Evolutionary conservation across 2,888 invertebrate genomes (phyloP).

Genomic region (Hypomecis punctinalis): DNA sequence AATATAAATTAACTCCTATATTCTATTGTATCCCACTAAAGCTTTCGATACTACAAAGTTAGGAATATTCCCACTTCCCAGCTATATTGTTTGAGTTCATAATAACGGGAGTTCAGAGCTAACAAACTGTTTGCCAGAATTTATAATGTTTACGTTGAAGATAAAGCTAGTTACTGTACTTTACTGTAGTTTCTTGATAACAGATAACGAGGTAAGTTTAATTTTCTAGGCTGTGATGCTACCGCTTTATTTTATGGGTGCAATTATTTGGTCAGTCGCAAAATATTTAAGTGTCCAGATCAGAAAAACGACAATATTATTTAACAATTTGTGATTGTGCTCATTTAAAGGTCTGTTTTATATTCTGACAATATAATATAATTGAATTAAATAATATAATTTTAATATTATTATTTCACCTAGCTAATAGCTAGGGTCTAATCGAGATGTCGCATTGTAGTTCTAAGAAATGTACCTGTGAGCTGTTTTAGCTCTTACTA

Average conservation of each 20-base stretch:
- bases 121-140: constrained; percentile 26
- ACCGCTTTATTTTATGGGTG: constrained; percentile 1
- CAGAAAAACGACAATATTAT: too few species aligned
- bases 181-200: background rate
- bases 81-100: constrained; percentile 14
- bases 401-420: too few species aligned
- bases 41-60: constrained; percentile 7
- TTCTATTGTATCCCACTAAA: background rate
- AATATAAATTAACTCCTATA: background rate
- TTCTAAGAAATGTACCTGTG: too few species aligned
- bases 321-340: too few species aligned
- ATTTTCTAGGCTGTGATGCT: constrained; percentile 4
- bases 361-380: too few species aligned
- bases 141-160: constrained; percentile 18
- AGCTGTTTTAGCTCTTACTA: too few species aligned
- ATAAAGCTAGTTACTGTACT: constrained; percentile 16
- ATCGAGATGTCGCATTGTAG: too few species aligned
- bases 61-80: background rate
- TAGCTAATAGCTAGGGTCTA: too few species aligned
- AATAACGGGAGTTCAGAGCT: constrained; percentile 16
- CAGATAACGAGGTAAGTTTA: constrained; percentile 18
- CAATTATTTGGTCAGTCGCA: background rate
- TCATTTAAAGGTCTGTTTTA: too few species aligned
- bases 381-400: too few species aligned
- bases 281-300: too few species aligned